Evolutionary conservation across 2,113 vertebrate genomes (phyloP).

Genomic region (Pterocles burchelli): DNA sequence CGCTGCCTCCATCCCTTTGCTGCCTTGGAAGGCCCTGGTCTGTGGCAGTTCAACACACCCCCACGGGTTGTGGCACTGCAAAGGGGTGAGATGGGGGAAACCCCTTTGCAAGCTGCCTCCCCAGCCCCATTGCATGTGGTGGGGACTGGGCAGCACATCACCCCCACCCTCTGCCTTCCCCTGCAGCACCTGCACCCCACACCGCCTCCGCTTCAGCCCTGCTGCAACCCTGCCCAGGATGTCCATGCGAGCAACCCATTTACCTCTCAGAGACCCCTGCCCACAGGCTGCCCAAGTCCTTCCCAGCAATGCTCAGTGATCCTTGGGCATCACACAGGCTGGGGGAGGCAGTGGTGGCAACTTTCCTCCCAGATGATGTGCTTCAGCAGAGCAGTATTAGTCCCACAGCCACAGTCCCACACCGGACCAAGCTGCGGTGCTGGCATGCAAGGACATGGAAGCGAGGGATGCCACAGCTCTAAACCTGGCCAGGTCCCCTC

Average conservation of each 20-base stretch:
- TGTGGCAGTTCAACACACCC: neutral
- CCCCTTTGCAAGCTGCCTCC: neutral
- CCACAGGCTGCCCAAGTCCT: neutral
- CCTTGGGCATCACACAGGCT: fast-evolving
- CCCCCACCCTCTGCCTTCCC: neutral
- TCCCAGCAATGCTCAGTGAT: neutral
- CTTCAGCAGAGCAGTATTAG: neutral
- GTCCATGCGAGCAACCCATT: neutral
- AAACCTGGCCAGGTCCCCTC: fast-evolving
- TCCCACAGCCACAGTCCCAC: neutral
- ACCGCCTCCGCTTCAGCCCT: neutral
- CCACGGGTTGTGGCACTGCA: neutral
- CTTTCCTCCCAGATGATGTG: neutral
- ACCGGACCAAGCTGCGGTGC: fast-evolving
- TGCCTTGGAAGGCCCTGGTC: neutral
- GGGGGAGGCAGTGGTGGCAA: fast-evolving
- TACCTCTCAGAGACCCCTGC: neutral
- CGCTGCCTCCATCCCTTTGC: neutral
- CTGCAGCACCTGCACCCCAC: neutral
- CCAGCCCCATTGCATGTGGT: fast-evolving
- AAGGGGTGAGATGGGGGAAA: neutral
- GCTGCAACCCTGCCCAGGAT: neutral
- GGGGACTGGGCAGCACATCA: neutral
- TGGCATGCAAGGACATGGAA: fast-evolving
- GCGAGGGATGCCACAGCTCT: neutral